Evolutionary conservation across 2,113 vertebrate genomes (phyloP).

Genomic region (Todiramphus saurophagus): DNA sequence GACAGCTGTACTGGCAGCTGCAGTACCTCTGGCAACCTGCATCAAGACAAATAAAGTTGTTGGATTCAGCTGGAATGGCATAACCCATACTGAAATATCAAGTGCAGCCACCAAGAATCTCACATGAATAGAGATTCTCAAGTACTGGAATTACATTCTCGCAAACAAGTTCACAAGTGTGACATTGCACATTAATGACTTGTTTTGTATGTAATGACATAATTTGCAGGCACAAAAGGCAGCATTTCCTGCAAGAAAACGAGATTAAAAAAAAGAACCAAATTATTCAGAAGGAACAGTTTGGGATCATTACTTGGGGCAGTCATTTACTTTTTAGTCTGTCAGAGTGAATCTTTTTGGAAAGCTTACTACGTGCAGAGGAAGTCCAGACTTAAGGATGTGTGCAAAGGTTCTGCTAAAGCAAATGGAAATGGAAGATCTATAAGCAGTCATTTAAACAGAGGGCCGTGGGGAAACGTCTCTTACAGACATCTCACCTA

Average conservation of each 20-base stretch:
- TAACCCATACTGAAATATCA: neutral
- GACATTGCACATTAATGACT: neutral
- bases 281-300: neutral
- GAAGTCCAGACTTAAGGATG: neutral
- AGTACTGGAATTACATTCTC: neutral
- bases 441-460: neutral
- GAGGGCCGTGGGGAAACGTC: neutral
- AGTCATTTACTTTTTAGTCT: neutral
- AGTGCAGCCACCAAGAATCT: neutral
- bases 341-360: neutral
- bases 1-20: constrained; percentile 47
- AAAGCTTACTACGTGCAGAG: neutral
- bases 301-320: neutral
- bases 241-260: neutral
- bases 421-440: neutral
- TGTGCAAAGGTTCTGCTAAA: neutral
- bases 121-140: neutral
- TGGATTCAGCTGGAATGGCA: constrained; percentile 15
- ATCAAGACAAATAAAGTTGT: neutral
- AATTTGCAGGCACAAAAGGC: constrained; percentile 5
- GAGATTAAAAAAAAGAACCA: neutral
- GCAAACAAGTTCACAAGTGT: neutral
- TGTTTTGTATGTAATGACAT: neutral
- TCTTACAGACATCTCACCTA: neutral
- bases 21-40: constrained; percentile 8